Conservation (phyloP, 1,140 invertebrate genomes). For the Zaprionus lachaisei region DNA sequence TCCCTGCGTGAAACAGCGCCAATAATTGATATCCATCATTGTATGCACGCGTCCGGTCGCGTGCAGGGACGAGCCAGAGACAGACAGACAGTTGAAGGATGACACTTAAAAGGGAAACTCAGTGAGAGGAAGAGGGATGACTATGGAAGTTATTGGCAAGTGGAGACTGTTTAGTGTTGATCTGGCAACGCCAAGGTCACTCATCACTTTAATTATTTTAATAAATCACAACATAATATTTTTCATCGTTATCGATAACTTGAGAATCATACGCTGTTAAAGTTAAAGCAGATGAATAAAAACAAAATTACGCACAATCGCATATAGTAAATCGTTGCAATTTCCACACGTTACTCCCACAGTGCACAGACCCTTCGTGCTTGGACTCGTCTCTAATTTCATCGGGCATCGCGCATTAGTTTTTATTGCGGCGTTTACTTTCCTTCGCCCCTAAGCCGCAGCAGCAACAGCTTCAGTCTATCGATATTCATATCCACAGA, state of each 20-base stretch:
- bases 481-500: constrained; percentile 43
- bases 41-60: constrained; percentile 30
- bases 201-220: not conserved
- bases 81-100: not conserved
- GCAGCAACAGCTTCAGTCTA: constrained; percentile 49
- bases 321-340: not conserved
- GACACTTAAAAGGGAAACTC: not conserved
- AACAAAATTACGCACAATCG: not conserved
- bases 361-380: not conserved
- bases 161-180: not conserved
- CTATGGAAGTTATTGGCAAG: not conserved
- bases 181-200: not conserved
- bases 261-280: not conserved
- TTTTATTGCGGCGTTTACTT: constrained; percentile 73
- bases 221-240: not conserved
- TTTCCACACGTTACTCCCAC: not conserved
- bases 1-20: constrained; percentile 25
- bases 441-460: constrained; percentile 43
- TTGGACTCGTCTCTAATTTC: constrained; percentile 62
- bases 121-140: not conserved
- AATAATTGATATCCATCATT: constrained; percentile 49
- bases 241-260: not conserved
- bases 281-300: not conserved
- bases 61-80: constrained; percentile 12
- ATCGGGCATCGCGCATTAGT: constrained; percentile 35